These are phyloP conservation scores for Ptilodon capucinus DNA, from an alignment of 2,888 invertebrate genomes.

Conservation along the genomic window DNA sequence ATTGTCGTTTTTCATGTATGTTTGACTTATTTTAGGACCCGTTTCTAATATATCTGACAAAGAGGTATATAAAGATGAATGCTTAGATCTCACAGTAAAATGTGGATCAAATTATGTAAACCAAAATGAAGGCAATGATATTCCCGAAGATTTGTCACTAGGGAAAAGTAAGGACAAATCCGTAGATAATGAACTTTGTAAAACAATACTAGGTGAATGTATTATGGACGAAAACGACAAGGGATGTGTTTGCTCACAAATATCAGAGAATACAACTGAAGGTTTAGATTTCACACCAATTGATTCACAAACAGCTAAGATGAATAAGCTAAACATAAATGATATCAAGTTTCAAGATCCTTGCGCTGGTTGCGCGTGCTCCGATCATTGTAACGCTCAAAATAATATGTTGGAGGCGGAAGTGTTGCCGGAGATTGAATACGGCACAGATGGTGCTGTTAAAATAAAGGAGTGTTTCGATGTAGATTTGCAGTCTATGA, in stretches of 20 bases:
- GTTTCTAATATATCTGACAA: neutral
- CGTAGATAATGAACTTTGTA: constrained; percentile 37
- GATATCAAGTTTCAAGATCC: constrained; percentile 9
- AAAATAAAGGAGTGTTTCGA: constrained; percentile 63
- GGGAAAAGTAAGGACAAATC: constrained; percentile 1
- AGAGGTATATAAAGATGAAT: neutral
- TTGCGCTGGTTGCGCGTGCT: constrained; percentile 53
- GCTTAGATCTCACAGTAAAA: neutral
- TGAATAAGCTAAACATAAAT: constrained; percentile 11
- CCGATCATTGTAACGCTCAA: constrained; percentile 23
- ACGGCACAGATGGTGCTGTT: constrained; percentile 56
- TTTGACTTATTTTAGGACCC: neutral
- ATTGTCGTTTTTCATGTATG: neutral
- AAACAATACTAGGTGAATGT: constrained; percentile 51
- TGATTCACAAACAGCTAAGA: constrained; percentile 14
- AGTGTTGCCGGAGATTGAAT: constrained; percentile 48
- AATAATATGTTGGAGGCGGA: constrained; percentile 9
- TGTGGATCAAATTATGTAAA: neutral
- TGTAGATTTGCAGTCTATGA: constrained; percentile 35
- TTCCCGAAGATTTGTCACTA: constrained; percentile 4
- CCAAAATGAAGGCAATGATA: neutral
- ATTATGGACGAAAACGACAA: constrained; percentile 41
- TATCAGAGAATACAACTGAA: constrained; percentile 30
- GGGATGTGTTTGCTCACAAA: constrained; percentile 56
- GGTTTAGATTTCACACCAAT: constrained; percentile 35